Evolutionary conservation across 37 sponge, comb jelly and placozoan species (phyloP), one percentile per base, ranked within the genome.

Genomic region (Tethya wilhelma): DNA sequence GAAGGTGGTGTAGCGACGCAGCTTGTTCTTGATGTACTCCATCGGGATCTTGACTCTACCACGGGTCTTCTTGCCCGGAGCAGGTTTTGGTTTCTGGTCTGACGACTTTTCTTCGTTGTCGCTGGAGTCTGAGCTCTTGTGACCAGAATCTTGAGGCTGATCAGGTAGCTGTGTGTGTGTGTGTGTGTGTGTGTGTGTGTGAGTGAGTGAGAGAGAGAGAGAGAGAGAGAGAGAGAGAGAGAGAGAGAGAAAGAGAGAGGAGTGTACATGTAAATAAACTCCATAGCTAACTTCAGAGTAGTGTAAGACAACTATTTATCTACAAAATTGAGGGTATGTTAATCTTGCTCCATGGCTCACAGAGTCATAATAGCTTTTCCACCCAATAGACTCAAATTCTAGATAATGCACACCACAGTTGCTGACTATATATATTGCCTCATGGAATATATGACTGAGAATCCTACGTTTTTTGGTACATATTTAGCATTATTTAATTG

Each of bases 11-110:
- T 96, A 99, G 29, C 99, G 77, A 43, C 97, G 57, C 73, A 96
- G 73, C 73, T 99, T 99, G 87, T 99, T 94, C 72, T 92, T 92
- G 78, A 99, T 99, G 79, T 97, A 99, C 79, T 99, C 91, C 97
- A 99, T 99, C 66, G 91, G 90, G 33, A 99, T 99, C 88, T 92
- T 90, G 62, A 96, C 97, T 1, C 99, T 62, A 9, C 99, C 99
- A 70, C 97, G 84, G 44, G 99, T 99, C 87, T 99, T 99, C 84
- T 98, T 98, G 22, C 85, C 87, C 29, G 88, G 82, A 4, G 81
- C 80, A 20, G 88, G 89, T 40, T 79, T 84, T 30, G 73, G 68
- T 34, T 85, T 78, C 14, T 68, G 58, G 14, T 67, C 58, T 20
- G 74, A 70, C 28, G 70, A 75, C 4, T 40, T 28, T 38, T 63